These are phyloP conservation scores for Cephus pygmeus DNA, from an alignment of 2,888 invertebrate genomes.

Conservation along the genomic window DNA sequence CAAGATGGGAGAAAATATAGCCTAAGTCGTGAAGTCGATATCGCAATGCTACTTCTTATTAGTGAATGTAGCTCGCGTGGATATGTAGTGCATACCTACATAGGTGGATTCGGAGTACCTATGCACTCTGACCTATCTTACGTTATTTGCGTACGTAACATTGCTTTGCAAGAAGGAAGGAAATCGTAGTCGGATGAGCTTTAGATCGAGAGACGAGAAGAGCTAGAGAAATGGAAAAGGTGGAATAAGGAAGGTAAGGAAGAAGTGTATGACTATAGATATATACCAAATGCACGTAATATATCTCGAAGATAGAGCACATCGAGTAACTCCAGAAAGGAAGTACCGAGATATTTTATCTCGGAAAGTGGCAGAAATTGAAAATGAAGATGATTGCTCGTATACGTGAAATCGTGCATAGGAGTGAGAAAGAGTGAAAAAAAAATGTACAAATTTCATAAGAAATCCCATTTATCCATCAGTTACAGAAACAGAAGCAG, in stretches of 20 bases:
- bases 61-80: not conserved
- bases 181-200: not conserved
- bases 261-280: not conserved
- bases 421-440: not conserved
- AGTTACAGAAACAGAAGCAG: not conserved
- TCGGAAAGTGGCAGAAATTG: not conserved
- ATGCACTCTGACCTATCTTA: not conserved
- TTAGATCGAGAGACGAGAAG: not conserved
- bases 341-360: not conserved
- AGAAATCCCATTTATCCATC: not conserved
- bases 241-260: not conserved
- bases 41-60: not conserved
- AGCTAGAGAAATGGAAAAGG: not conserved
- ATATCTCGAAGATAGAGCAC: not conserved
- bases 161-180: not conserved
- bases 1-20: not conserved
- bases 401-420: not conserved
- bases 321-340: not conserved
- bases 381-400: not conserved
- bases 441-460: not conserved
- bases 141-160: conserved; percentile 1
- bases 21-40: not conserved
- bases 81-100: not conserved
- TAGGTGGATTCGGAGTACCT: not conserved
- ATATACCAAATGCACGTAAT: not conserved